Base-by-base conservation (phyloP, 2,888 invertebrate species). In the Papilio demoleus region DNA sequence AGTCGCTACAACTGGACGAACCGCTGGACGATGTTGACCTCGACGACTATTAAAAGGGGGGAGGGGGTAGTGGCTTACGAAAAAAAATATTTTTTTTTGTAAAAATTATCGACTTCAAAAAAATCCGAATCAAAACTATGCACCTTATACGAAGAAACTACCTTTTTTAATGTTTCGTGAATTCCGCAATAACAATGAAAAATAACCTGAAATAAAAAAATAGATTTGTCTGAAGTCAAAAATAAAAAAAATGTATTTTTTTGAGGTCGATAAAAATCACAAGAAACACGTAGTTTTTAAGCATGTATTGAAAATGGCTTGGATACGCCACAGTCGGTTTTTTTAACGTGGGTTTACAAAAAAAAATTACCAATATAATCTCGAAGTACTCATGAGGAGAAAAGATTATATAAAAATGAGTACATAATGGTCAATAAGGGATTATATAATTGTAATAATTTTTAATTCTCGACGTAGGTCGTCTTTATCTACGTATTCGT, bases 1-100 rank as follows among this genome's bases (percentile, higher is more conserved):
- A 99, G 93, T 97, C 97, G 79, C 95, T 99, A 81, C 99, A 99
- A 93, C 96, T 97, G 81, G 97, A 98, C 90, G 97, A 97, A 93
- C 97, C 97, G 80, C 93, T 97, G 92, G 97, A 97, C 90, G 97
- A 98, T 88, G 97, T 98, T 85, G 98, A 98, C 93, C 95, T 98
- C 88, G 99, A 99, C 92, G 99, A 99, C 93, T 99, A 99, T 94
- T 97, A 96, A 95, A 42, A n/a, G 2, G 42, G 40, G 40, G 40
- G 14, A 42, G 17, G 6, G 53, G 45, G 24, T 22, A 19, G 3
- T 40, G n/a, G n/a, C n/a, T n/a, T n/a, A n/a, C n/a, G 34, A 42
- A 70, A 70, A 65, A 69, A 73, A 40, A 40, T n/a, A n/a, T 4
- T 42, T 42, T 17, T 42, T 17, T 40, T 17, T 42, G 8, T 42